Conservation (phyloP, 35 echinoderm and acorn worm species). For the Hemicentrotus pulcherrimus region DNA sequence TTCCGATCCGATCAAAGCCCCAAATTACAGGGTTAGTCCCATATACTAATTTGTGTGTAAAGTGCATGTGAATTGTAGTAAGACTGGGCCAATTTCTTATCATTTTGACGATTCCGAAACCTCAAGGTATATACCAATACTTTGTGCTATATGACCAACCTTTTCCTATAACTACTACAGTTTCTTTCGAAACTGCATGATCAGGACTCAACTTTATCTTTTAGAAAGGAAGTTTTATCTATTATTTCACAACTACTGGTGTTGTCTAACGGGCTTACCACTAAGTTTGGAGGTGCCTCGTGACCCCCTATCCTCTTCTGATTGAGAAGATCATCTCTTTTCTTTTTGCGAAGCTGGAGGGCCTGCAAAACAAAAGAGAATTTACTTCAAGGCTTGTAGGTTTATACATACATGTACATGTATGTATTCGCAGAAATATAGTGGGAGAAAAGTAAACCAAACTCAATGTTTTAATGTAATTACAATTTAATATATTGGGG, state of each 20-base stretch:
- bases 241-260: background rate
- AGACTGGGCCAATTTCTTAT: no score
- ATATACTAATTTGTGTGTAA: no score
- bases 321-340: conserved; percentile 57
- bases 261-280: conserved; percentile 55
- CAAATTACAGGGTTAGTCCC: no score
- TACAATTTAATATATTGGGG: background rate
- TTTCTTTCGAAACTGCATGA: no score
- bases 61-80: no score
- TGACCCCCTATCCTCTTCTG: conserved; percentile 69
- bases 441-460: background rate
- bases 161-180: no score
- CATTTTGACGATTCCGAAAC: no score
- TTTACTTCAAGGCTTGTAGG: background rate
- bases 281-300: conserved; percentile 65
- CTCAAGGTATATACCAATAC: no score
- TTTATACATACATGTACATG: background rate
- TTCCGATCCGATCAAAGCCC: no score
- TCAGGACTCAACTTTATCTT: no score
- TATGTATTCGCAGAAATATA: background rate
- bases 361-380: conserved; percentile 45
- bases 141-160: no score
- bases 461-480: background rate
- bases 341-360: conserved; percentile 61
- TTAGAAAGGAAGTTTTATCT: no score